phyloP scores from a whole-genome alignment of 2,113 vertebrate species.

The Silurus meridionalis region DNA sequence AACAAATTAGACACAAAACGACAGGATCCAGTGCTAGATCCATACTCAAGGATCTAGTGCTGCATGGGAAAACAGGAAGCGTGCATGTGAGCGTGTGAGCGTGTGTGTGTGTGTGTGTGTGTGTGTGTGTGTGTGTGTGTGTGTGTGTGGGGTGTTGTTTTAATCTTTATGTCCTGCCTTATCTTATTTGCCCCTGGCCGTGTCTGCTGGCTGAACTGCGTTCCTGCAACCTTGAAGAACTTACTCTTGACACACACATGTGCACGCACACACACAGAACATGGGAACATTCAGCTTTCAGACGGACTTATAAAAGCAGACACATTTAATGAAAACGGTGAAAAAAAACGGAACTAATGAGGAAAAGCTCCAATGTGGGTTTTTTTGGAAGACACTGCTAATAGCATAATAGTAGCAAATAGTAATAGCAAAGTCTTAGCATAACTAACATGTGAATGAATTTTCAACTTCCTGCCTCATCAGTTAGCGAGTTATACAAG shows the following conservation, averaged over 20 bases:
- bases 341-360: neutral
- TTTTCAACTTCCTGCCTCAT: neutral
- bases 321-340: neutral
- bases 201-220: constrained; percentile 46
- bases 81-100: neutral
- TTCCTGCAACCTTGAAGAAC: constrained; percentile 19
- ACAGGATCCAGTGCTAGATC: neutral
- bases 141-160: constrained; percentile 29
- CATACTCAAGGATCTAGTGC: constrained; percentile 3
- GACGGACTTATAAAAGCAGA: neutral
- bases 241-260: constrained; percentile 26
- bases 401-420: neutral
- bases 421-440: too few relatives aligned
- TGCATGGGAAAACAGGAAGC: constrained; percentile 49
- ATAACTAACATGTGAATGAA: neutral
- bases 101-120: neutral
- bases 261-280: neutral
- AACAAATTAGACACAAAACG: neutral
- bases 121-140: constrained; percentile 3
- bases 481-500: neutral
- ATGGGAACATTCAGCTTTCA: constrained; percentile 16
- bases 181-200: constrained; percentile 38
- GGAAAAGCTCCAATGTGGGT: neutral
- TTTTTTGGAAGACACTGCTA: neutral
- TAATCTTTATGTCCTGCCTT: constrained; percentile 37